A percentile compares a stretch with the other conserved stretches of the same genome.
These are phyloP conservation scores for Arenaria interpres DNA, from an alignment of 2,113 vertebrate species.

Conservation along the genomic window DNA sequence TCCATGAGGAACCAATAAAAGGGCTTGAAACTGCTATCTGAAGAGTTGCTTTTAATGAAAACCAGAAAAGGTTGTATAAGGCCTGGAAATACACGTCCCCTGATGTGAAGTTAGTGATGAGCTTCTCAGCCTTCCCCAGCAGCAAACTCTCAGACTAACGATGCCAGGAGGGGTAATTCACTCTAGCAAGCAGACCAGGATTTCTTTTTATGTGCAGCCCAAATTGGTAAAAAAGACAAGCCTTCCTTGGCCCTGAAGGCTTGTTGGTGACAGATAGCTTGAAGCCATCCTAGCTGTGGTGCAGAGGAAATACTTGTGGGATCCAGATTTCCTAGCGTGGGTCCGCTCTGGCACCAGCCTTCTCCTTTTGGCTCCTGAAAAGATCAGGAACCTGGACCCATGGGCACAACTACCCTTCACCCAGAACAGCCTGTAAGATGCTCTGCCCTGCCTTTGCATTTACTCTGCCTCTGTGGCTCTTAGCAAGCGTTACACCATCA, in stretches of 20 bases:
- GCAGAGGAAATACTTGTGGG: background rate
- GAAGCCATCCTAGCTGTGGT: background rate
- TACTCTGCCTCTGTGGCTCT: background rate
- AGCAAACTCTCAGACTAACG: background rate
- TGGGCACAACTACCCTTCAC: background rate
- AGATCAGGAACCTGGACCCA: background rate
- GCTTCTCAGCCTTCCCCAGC: background rate
- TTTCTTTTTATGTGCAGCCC: background rate
- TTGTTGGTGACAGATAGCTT: background rate
- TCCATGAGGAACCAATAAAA: background rate
- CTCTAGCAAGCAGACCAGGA: background rate
- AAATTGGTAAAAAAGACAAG: background rate
- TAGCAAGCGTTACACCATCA: background rate
- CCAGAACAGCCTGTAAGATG: background rate
- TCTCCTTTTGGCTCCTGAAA: background rate
- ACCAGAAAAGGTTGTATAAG: background rate
- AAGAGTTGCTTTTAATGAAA: background rate
- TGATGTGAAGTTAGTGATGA: background rate
- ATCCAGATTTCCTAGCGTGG: background rate
- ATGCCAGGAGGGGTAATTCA: accelerated
- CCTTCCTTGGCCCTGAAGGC: background rate
- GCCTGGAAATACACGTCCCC: background rate
- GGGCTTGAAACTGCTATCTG: background rate
- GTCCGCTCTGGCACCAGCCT: background rate
- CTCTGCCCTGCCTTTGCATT: background rate